Percentiles rank a stretch among this genome's conserved stretches.
These are phyloP conservation scores for Bolborhynchus lineola DNA, from an alignment of 2,113 vertebrate genomes.

Conservation along the genomic window DNA sequence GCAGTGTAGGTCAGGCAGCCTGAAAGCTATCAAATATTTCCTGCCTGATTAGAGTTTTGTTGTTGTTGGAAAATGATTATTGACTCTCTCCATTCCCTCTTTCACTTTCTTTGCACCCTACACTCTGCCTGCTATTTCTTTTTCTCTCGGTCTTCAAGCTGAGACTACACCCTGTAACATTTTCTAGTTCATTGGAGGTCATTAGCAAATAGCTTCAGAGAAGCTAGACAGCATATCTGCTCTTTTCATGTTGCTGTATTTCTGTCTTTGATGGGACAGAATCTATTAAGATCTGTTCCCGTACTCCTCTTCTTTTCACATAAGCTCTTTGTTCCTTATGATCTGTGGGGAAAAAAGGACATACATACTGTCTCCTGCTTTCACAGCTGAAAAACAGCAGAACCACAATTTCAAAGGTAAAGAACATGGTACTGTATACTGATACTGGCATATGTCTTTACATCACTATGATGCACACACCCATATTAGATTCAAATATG, in stretches of 20 bases:
- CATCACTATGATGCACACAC: background rate
- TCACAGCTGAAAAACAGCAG: background rate
- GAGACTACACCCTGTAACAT: background rate
- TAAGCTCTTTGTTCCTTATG: constrained; percentile 21
- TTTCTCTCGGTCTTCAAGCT: background rate
- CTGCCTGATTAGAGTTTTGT: background rate
- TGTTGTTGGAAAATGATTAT: background rate
- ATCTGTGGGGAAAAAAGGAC: background rate
- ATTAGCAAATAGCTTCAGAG: constrained; percentile 42
- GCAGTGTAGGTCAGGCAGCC: background rate
- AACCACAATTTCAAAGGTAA: background rate
- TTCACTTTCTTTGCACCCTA: background rate
- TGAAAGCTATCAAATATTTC: background rate
- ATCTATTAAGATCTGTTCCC: background rate
- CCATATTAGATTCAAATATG: background rate
- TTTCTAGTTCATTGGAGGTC: constrained; percentile 29
- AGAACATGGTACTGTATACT: background rate
- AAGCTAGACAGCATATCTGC: background rate
- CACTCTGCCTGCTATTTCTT: background rate
- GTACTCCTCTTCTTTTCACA: background rate
- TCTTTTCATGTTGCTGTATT: constrained; percentile 15
- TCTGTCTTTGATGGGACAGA: constrained; percentile 12
- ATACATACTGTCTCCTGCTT: background rate
- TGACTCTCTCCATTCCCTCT: background rate
- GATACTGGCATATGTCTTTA: background rate